A percentile compares a stretch with the other conserved stretches of the same genome.
Conservation (phyloP, 2,113 vertebrate genomes). For the Malaclemys terrapin region DNA sequence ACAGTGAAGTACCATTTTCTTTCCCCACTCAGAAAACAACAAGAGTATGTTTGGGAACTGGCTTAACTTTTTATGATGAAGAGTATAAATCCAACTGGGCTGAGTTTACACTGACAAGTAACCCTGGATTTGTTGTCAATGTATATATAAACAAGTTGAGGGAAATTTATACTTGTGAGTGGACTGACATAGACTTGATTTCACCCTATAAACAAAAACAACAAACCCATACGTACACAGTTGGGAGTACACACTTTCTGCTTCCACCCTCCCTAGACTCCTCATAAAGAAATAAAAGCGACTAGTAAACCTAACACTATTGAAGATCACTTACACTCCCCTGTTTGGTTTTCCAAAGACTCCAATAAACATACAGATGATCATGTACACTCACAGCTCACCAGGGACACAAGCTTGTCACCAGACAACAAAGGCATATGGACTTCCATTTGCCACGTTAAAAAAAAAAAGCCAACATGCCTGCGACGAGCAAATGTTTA, state of each 20-base stretch:
- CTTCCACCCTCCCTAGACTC: background rate
- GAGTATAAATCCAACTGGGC: constrained; percentile 12
- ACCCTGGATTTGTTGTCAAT: background rate
- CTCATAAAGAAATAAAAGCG: background rate
- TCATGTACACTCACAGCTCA: background rate
- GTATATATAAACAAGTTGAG: background rate
- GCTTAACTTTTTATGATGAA: constrained; percentile 46
- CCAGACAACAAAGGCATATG: constrained; percentile 49
- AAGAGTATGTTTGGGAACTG: constrained; percentile 28
- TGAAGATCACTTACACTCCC: background rate
- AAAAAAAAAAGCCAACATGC: background rate
- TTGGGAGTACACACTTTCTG: background rate
- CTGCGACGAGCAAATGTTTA: background rate
- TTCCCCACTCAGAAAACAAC: constrained; percentile 13
- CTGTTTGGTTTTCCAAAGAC: background rate
- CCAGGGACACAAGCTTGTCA: background rate
- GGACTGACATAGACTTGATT: background rate
- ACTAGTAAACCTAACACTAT: background rate
- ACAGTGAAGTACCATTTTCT: background rate
- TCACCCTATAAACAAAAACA: background rate
- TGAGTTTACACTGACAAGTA: background rate
- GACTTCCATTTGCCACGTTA: background rate
- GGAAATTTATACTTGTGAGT: background rate
- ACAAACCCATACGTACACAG: background rate
- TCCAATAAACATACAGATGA: background rate